Conservation (phyloP, 2,888 invertebrate genomes). For the Hypolimnas misippus region DNA sequence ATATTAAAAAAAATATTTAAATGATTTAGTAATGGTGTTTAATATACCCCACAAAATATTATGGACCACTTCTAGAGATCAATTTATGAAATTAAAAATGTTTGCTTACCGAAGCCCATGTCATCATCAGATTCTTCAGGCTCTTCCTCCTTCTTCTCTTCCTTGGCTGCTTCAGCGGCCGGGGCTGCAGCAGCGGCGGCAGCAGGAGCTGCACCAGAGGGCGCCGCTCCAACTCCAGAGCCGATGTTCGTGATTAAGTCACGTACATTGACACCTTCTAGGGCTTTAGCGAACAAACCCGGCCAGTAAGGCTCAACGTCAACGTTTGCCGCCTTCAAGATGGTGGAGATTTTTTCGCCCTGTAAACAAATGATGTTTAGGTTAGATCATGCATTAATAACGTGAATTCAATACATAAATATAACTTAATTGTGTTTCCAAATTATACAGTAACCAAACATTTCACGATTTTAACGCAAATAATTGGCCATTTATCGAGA, state of each 20-base stretch:
- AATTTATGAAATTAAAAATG: too few species aligned
- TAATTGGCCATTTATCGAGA: slow-evolving; percentile 27
- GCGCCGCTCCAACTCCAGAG: slow-evolving; percentile 94
- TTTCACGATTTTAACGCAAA: background rate
- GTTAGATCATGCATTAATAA: background rate
- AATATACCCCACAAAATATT: too few species aligned
- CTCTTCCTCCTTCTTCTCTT: slow-evolving; percentile 91
- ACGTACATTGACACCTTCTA: slow-evolving; percentile 97
- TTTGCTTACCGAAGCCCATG: slow-evolving; percentile 93
- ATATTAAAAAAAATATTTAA: too few species aligned
- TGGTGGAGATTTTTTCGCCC: slow-evolving; percentile 98
- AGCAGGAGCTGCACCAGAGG: slow-evolving; percentile 88
- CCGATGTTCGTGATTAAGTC: slow-evolving; percentile 97
- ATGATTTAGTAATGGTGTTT: too few species aligned
- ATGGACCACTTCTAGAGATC: too few species aligned
- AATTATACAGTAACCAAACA: too few species aligned
- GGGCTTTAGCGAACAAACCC: slow-evolving; percentile 97
- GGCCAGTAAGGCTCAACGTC: slow-evolving; percentile 99
- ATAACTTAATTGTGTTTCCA: background rate
- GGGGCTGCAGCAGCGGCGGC: slow-evolving; percentile 87
- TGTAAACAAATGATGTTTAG: slow-evolving; percentile 57
- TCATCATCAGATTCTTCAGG: slow-evolving; percentile 95
- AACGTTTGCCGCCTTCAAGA: slow-evolving; percentile 98
- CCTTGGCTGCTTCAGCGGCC: slow-evolving; percentile 87
- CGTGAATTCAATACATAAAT: background rate